Percentiles rank a stretch among this genome's conserved stretches.
These are phyloP conservation scores for Gobio occitaniae DNA, from an alignment of 2,797 vertebrate species.

Conservation along the genomic window DNA sequence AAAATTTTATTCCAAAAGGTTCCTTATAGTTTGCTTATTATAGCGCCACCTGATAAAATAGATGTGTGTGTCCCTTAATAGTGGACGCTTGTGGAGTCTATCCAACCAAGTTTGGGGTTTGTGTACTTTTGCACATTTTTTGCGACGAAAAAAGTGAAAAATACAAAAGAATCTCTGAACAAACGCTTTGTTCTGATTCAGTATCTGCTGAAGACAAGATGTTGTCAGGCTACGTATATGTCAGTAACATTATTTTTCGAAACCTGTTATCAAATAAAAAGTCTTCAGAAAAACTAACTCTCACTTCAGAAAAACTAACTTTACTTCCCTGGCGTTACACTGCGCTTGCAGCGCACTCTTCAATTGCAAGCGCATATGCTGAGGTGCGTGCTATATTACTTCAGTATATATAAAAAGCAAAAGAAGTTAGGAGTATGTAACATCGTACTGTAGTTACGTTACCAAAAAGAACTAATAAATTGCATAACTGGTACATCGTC, in stretches of 20 bases:
- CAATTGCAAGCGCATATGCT: no score
- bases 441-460: not conserved
- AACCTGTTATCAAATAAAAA: not conserved
- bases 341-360: not conserved
- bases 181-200: not conserved
- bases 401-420: not conserved
- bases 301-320: not conserved
- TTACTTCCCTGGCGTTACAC: not conserved
- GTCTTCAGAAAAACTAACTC: not conserved
- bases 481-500: not conserved
- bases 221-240: no score
- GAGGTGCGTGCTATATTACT: not conserved
- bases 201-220: not conserved
- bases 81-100: not conserved
- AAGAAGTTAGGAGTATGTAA: not conserved
- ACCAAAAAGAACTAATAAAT: not conserved
- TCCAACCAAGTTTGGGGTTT: not conserved
- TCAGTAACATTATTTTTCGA: not conserved
- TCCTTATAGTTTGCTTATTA: not conserved
- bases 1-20: not conserved
- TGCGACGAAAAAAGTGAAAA: not conserved
- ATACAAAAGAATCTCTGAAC: not conserved
- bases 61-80: not conserved
- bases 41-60: not conserved
- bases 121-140: not conserved